Base-by-base conservation (phyloP, 2,113 vertebrate genomes). In the Platichthys flesus region DNA sequence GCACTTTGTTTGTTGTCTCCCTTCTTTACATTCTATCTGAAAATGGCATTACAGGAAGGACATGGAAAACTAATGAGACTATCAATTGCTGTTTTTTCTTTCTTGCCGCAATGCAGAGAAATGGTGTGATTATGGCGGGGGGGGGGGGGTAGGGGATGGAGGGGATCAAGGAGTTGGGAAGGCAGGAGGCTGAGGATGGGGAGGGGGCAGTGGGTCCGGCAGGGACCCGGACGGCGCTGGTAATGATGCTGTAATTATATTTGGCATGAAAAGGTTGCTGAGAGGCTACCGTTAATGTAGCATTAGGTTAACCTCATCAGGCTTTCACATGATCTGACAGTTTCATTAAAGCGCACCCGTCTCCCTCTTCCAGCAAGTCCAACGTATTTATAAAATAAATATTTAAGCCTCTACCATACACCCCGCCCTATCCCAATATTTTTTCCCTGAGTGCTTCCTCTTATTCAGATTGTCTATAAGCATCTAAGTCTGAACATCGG, bases 171-270 rank as follows among this genome's bases (percentile, higher is more conserved):
- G 59, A 66, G 77, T 68, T 68, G 37, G 74, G 84, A 57, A 70
- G 64, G 75, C 20, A 60, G 70, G 42, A 63, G 51, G 28, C 49
- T 47, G 9, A 18, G 31, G 21, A 42, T 31, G 31, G 31, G 8
- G 15, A 3, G 21, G 66, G 28, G 35, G 58, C 8, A 24, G 63
- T 23, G 52, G 67, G 81, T 82, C 76, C 81, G 74, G 78, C 71
- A 56, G 64, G 82, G 65, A 82, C 63, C 37, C 3, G 70, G 2
- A 80, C 18, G 6, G 37, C 7, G 9, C 71, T 55, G 69, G 86
- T 93, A 91, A 92, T 91, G 88, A 90, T 77, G 84, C 81, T 85
- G 79, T 93, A 91, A 93, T 93, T 93, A 90, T 91, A 83, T 92
- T 87, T 93, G 90, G 87, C 89, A 62, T 86, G 82, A 81, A 81